Conservation (phyloP, 92 coral and sea anemone genomes). For the Zoanthus sociatus region DNA sequence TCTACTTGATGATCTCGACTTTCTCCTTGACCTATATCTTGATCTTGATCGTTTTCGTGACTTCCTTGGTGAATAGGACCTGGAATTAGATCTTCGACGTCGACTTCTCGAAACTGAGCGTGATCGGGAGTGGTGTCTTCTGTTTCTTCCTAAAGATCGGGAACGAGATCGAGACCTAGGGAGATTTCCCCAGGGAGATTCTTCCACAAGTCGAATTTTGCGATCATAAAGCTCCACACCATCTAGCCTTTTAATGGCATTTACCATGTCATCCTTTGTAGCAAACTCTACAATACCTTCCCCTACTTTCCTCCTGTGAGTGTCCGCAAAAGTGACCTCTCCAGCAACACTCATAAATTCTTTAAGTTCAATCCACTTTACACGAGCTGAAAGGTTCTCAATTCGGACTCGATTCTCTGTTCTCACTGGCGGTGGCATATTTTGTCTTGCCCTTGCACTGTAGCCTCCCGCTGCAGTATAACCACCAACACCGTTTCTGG, state of each 20-base stretch:
- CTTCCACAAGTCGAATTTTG: slow-evolving; percentile 83
- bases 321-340: slow-evolving; percentile 98
- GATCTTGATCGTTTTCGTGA: slow-evolving; percentile 54
- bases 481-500: slow-evolving; percentile 91
- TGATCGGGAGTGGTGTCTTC: slow-evolving; percentile 54
- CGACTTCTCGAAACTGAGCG: slow-evolving; percentile 65
- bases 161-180: slow-evolving; percentile 75
- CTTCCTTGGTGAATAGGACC: slow-evolving; percentile 63
- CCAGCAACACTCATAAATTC: slow-evolving; percentile 97
- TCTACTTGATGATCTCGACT: slow-evolving; percentile 51
- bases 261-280: slow-evolving; percentile 77
- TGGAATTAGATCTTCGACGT: slow-evolving; percentile 63
- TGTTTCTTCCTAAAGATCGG: slow-evolving; percentile 54
- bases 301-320: slow-evolving; percentile 93
- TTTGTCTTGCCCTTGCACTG: slow-evolving; percentile 85
- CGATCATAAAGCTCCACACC: slow-evolving; percentile 84
- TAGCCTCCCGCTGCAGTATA: slow-evolving; percentile 92
- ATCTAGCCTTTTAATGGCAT: slow-evolving; percentile 87
- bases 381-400: slow-evolving; percentile 94
- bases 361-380: slow-evolving; percentile 96
- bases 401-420: slow-evolving; percentile 89
- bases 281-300: slow-evolving; percentile 98
- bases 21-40: slow-evolving; percentile 64
- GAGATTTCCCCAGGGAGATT: slow-evolving; percentile 74
- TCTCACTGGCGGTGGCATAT: slow-evolving; percentile 89